Percentiles rank a stretch among this genome's conserved stretches.
Conservation (phyloP, 1,140 invertebrate species). For the Dendroctonus valens region DNA sequence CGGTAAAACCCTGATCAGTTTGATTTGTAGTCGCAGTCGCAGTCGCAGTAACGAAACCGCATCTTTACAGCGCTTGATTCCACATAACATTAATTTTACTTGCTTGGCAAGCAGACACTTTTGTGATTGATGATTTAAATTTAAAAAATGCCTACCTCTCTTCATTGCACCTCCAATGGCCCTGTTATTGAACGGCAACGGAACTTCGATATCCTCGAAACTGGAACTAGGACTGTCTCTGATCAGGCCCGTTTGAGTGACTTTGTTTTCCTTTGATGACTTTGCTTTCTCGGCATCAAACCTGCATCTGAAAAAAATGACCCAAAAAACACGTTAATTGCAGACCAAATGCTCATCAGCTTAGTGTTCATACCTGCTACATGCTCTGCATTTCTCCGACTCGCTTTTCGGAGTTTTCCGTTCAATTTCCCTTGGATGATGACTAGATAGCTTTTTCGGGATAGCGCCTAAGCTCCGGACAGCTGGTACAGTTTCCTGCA, state of each 20-base stretch:
- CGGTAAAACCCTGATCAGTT: too few species aligned
- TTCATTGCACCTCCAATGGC: slow-evolving; percentile 8
- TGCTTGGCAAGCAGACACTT: too few species aligned
- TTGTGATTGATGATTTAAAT: too few species aligned
- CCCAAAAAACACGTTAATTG: background rate
- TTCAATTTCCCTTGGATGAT: slow-evolving; percentile 29
- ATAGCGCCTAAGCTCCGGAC: slow-evolving; percentile 67
- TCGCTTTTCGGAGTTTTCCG: slow-evolving; percentile 46
- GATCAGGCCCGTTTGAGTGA: slow-evolving; percentile 41
- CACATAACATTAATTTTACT: too few species aligned
- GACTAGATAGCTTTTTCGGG: slow-evolving; percentile 60
- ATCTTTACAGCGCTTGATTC: too few species aligned
- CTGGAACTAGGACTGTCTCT: slow-evolving; percentile 38
- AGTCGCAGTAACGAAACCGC: too few species aligned
- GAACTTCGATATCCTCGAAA: slow-evolving; percentile 47
- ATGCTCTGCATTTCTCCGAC: slow-evolving; percentile 45
- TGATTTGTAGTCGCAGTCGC: too few species aligned
- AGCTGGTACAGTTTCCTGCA: slow-evolving; percentile 46
- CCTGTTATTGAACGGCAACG: background rate
- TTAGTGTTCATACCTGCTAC: slow-evolving; percentile 32
- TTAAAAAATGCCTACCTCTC: slow-evolving; percentile 23
- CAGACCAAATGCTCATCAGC: background rate
- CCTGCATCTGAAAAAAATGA: slow-evolving; percentile 17
- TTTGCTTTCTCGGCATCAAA: slow-evolving; percentile 34
- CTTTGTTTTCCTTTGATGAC: slow-evolving; percentile 46